Conservation (phyloP, 2,888 invertebrate genomes). For the Standfussiana lucernea region DNA sequence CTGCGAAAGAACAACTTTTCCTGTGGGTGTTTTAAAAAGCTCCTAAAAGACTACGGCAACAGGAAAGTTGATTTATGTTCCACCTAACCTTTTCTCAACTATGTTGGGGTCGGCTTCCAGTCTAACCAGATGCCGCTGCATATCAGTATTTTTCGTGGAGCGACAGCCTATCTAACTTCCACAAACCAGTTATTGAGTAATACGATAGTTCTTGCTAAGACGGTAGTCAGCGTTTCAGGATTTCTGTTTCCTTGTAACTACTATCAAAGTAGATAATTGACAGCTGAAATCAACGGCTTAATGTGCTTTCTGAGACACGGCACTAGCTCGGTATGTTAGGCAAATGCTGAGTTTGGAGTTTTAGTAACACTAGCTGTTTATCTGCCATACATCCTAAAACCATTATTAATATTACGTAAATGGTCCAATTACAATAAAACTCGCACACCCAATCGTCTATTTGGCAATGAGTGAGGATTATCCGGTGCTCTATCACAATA, state of each 20-base stretch:
- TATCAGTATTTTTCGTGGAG: not conserved
- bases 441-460: slow-evolving; percentile 27
- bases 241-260: not conserved
- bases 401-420: not conserved
- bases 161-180: not conserved
- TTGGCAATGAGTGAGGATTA: slow-evolving; percentile 60
- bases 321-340: not conserved
- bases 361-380: not conserved
- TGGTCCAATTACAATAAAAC: slow-evolving; percentile 22
- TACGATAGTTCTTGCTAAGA: not conserved
- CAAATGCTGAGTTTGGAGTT: not conserved
- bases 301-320: not conserved
- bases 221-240: not conserved
- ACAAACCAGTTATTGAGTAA: not conserved
- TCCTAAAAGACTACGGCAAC: not conserved
- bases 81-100: not conserved
- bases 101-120: not conserved
- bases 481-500: slow-evolving; percentile 54
- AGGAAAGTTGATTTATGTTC: not conserved
- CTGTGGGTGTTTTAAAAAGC: not conserved
- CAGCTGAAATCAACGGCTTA: not conserved
- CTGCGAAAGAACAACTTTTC: not conserved
- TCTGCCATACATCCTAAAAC: not conserved
- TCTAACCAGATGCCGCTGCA: not conserved
- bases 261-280: no score